Evolutionary conservation across 2,797 vertebrate genomes (phyloP), one percentile per base, ranked within the genome.

Genomic region (Pipistrellus kuhlii): DNA sequence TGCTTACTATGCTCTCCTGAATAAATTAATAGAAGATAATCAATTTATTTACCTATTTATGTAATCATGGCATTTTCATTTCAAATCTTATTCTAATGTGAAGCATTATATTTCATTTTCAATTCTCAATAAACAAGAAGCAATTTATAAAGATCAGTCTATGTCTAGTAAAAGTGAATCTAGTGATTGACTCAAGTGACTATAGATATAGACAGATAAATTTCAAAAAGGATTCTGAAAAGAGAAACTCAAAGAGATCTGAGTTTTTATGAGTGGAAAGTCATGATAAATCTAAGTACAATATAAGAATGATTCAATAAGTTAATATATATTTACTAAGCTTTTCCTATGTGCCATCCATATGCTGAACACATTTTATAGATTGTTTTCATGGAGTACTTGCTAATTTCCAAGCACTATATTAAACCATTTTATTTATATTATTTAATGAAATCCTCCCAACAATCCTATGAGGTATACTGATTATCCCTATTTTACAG

Each of bases 261-360:
- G 21, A 90, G 57, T 95, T 94, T 83, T 93, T 95, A 73, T 76
- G 55, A 96, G 66, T 87, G 46, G 91, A 97, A 90, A 92, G 46
- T 76, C 7, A 66, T 48, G 55, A 95, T 93, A 96, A 96, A 91
- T 91, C 88, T 87, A 96, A 95, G 71, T 96, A 78, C 64, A 88
- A 38, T 32, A 91, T 73, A 20, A 88, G 87, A 90, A 57, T 84
- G 75, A 83, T 11, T 92, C 76, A 78, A 9, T 83, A 78, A 82
- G 23, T 68, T 73, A 59, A 48, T 46, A 69, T 21, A 35, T 46
- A 25, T 62, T 83, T 21, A 97, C 38, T 83, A n/a, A 96, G 93
- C 4, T 82, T 82, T 81, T 81, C 10, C 53, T 80, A 62, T 88
- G 32, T 75, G 66, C 6, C 20, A 55, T 30, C 15, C 6, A 41